Evolutionary conservation across 2,888 invertebrate genomes (phyloP), one percentile per base, ranked within the genome.

Genomic region (Hirtodrosophila alboralis): DNA sequence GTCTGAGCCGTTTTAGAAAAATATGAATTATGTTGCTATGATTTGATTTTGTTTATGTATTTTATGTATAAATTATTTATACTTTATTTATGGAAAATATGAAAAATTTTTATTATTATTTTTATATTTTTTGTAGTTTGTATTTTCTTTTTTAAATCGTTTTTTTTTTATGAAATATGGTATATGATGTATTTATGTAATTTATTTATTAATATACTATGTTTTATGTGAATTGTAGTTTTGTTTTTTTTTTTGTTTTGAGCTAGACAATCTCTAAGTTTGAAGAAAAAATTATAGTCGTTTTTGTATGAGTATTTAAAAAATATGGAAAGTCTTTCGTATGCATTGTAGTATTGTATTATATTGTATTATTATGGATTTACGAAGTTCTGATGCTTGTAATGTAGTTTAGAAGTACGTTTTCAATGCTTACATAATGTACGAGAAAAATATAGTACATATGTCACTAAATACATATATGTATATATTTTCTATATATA

Each of bases 401-500:
- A 21, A 54, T 40, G 34, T 21, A 40, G 41, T 65, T n/a, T 49
- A 41, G 53, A 49, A 56, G 34, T 49, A 54, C 38, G 10, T 33
- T 12, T 31, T 48, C n/a, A 27, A 23, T 47, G 23, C 31, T 61
- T 56, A 59, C 38, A 61, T 18, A 51, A 49, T 65, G 65, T 73
- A 71, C 74, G 78, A 78, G 84, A 81, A 81, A 81, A 81, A 84
- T 81, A 81, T 83, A 76, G 65, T 83, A 76, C 69, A 71, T 60
- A 73, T 75, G 61, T 65, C 34, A 64, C 43, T 79, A 63, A 40
- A 53, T 64, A 61, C 64, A 59, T 54, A 43, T 62, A 9, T 51
- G 3, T 54, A 14, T 49, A 10, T 49, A 10, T 49, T 16, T 56
- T 47, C 27, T 64, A 28, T 63, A 28, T 61, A 38, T 64, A 36